Evolutionary conservation across 2,113 vertebrate genomes (phyloP).

Genomic region (Erythrocercus mccallii): DNA sequence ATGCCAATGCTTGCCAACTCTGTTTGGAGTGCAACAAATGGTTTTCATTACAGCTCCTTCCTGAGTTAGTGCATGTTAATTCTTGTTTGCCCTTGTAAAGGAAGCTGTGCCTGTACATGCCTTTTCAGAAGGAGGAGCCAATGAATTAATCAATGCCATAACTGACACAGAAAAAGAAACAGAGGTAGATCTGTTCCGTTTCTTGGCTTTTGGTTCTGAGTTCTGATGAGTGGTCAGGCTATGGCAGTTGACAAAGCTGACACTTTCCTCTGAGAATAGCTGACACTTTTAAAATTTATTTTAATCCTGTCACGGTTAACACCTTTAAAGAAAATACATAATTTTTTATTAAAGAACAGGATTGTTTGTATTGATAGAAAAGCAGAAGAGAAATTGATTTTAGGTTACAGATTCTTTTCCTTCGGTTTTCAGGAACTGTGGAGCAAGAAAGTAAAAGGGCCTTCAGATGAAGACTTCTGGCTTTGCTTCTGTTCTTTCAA

Average conservation of each 20-base stretch:
- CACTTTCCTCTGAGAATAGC: not conserved
- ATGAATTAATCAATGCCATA: not conserved
- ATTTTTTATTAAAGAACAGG: not conserved
- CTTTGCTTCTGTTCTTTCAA: not conserved
- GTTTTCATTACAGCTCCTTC: conserved; percentile 30
- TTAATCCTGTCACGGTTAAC: not conserved
- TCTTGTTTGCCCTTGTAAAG: conserved; percentile 23
- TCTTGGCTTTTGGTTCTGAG: not conserved
- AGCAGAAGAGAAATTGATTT: not conserved
- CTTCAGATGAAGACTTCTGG: not conserved
- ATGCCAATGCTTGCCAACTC: not conserved
- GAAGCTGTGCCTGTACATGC: not conserved
- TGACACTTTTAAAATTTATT: not conserved
- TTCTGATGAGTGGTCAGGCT: not conserved
- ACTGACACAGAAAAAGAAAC: not conserved
- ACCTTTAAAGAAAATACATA: not conserved
- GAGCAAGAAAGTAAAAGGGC: not conserved
- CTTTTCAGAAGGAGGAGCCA: not conserved
- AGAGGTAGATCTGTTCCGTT: not conserved
- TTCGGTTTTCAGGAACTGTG: not conserved
- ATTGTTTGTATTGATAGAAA: not conserved
- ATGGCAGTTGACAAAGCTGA: not conserved
- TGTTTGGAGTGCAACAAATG: conserved; percentile 20
- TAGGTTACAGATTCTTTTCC: not conserved
- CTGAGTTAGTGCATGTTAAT: conserved; percentile 4